Evolutionary conservation across 2,888 invertebrate species (phyloP), one percentile per base, ranked within the genome.

Genomic region (Antheraea yamamai): DNA sequence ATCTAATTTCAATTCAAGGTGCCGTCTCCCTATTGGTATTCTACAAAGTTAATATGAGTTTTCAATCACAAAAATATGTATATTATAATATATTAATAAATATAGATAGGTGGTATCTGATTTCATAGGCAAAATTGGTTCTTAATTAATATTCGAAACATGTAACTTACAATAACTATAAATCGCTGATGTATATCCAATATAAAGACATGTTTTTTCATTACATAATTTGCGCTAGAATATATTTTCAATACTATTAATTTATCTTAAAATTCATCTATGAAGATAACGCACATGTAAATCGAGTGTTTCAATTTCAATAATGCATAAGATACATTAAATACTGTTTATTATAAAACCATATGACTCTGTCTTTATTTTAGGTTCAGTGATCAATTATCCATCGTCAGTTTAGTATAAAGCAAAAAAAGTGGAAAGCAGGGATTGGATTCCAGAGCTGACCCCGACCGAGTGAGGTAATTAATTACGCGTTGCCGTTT

Each of bases 401-500:
- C 82, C 83, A 82, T 84, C 84, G 81, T 80, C 85, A 84, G 87
- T 88, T 89, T 87, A 88, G 84, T 85, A 85, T 83, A 83, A 87
- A 85, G 84, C 85, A 82, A 91, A 92, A 39, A 92, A 92, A 92
- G 91, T 91, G 91, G 87, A 89, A 88, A 89, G 87, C 91, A 90
- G 88, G 89, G 91, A 91, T 92, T 92, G 90, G 89, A 89, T 89
- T 89, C 88, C 87, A 88, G 87, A 89, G 88, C 89, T 88, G 89
- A 89, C 88, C 87, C 85, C 86, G 84, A 84, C 83, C 85, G 85
- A 87, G 87, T 86, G 85, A 84, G 88, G 91, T 91, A 92, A 92
- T 92, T 93, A 93, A 92, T 92, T 90, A 91, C 91, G 88, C 88
- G 89, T 89, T 85, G 87, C 87, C 87, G 90, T 92, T 92, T 92